Evolutionary conservation across 2,797 vertebrate genomes (phyloP), one percentile per base, ranked within the genome.

Genomic region (Manis crassicaudata): DNA sequence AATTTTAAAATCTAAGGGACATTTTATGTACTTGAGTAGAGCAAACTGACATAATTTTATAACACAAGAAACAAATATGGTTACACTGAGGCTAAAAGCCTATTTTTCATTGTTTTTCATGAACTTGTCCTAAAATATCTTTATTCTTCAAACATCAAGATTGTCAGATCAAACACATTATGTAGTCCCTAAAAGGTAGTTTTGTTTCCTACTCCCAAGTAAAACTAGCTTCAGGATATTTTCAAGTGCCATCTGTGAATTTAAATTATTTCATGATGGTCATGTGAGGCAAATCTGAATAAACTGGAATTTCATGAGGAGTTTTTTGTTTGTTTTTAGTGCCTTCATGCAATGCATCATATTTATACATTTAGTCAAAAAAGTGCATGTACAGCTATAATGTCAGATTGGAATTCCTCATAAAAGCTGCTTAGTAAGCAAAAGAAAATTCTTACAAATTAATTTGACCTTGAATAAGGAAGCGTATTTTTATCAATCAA

Each of bases 401-500:
- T 60, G 5, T 95, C 81, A 96, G 82, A 94, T 58, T 90, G 40
- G 21, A 17, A 95, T 85, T 97, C 67, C 91, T 83, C 37, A 70
- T 58, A 35, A 63, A 96, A 97, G 87, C 83, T 95, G 82, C 80
- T 52, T 35, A 90, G 85, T 95, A 97, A 98, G 97, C 94, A 98
- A 98, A 96, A 97, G 25, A 89, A 95, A 92, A 97, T 97, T 95
- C 58, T 96, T 85, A 94, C 83, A 97, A 97, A 97, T 98, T 97
- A 96, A 97, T 96, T 73, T 98, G 97, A 98, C 95, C 96, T 98
- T 97, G 97, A 98, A 94, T 92, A 92, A 97, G 91, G 91, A 94
- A 93, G 81, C 90, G 81, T 93, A 97, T 97, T 98, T 98, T 98
- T 98, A 97, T 98, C 95, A 98, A 97, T 97, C 91, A 98, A 77